phyloP scores from a whole-genome alignment of 2,113 vertebrate species.

The Osmerus mordax region DNA sequence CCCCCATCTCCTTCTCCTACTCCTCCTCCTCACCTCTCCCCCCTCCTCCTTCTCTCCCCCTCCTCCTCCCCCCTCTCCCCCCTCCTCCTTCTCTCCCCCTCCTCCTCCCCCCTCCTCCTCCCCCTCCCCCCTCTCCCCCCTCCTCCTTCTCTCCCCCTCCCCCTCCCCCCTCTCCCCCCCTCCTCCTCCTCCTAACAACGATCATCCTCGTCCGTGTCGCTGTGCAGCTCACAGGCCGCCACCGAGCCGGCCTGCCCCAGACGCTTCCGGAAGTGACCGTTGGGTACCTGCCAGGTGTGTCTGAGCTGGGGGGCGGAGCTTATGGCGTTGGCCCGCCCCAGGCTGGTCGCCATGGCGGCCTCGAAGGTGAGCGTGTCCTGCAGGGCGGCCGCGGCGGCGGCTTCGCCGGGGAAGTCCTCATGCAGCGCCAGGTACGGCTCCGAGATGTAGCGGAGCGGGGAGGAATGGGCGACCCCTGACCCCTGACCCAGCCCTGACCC shows the following conservation, averaged over 20 bases:
- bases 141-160: background rate
- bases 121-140: background rate
- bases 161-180: constrained; percentile 1
- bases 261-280: constrained; percentile 88
- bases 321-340: constrained; percentile 89
- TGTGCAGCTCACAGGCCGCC: constrained; percentile 81
- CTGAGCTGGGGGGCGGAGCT: constrained; percentile 87
- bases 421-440: constrained; percentile 93
- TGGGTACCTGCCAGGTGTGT: constrained; percentile 95
- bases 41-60: background rate
- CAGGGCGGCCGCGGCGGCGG: constrained; percentile 68
- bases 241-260: constrained; percentile 73
- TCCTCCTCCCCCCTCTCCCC: background rate
- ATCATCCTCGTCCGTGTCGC: constrained; percentile 94
- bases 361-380: constrained; percentile 96
- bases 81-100: background rate
- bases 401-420: constrained; percentile 77
- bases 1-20: background rate
- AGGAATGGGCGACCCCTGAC: constrained; percentile 63
- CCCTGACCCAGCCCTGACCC: constrained; percentile 43
- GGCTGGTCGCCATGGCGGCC: constrained; percentile 87
- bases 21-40: background rate
- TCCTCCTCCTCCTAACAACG: constrained; percentile 77
- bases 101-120: background rate
- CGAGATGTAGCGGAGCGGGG: constrained; percentile 92